phyloP scores from a whole-genome alignment of 2,888 invertebrate genomes.

The Polia nebulosa region DNA sequence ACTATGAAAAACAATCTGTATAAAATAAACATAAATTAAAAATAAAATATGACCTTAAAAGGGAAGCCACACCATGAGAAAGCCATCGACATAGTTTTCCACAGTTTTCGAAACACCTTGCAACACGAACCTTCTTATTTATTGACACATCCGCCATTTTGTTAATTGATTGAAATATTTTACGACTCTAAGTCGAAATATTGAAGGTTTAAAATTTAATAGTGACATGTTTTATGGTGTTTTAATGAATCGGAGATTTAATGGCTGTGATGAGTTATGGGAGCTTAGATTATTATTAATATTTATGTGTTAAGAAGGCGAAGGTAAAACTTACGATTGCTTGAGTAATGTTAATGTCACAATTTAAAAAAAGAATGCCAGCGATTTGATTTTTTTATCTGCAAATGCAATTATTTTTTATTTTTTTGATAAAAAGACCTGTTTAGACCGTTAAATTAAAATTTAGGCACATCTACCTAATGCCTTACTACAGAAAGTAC shows the following conservation, averaged over 20 bases:
- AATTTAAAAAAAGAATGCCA: neutral
- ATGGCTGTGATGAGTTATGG: slow-evolving; percentile 52
- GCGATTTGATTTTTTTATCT: neutral
- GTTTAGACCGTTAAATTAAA: no score
- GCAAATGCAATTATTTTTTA: neutral
- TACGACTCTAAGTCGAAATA: slow-evolving; percentile 44
- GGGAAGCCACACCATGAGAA: slow-evolving; percentile 57
- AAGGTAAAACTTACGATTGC: slow-evolving; percentile 8
- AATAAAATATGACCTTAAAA: slow-evolving; percentile 42
- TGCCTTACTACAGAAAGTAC: neutral
- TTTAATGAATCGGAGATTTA: slow-evolving; percentile 64
- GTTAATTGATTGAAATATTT: slow-evolving; percentile 58
- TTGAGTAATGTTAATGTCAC: neutral
- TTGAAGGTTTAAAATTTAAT: slow-evolving; percentile 56
- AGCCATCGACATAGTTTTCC: slow-evolving; percentile 55
- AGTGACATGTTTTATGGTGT: slow-evolving; percentile 50
- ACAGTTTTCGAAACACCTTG: slow-evolving; percentile 52
- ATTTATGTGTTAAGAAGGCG: slow-evolving; percentile 39
- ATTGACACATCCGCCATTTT: slow-evolving; percentile 48
- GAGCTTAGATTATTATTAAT: slow-evolving; percentile 28
- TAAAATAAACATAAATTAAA: slow-evolving; percentile 43
- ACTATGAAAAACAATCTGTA: slow-evolving; percentile 31
- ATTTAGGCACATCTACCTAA: no score
- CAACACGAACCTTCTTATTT: slow-evolving; percentile 39
- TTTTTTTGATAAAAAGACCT: neutral